Evolutionary conservation across 2,888 invertebrate genomes (phyloP).

Genomic region (Fissipunctia ypsillon): DNA sequence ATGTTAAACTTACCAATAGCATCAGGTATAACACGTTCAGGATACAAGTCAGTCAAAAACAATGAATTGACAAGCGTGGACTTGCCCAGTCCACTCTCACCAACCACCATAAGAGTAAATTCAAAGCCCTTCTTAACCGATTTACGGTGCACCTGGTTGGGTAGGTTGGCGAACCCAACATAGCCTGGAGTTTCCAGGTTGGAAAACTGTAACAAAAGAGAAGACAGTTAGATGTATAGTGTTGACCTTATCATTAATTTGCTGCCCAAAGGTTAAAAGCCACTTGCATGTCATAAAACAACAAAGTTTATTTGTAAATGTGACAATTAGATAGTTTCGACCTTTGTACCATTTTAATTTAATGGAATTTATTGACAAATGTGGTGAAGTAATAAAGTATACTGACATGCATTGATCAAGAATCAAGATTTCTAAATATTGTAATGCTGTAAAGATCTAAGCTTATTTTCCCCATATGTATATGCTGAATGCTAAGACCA

Average conservation of each 20-base stretch:
- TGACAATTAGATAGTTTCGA: not conserved
- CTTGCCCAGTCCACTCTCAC: constrained; percentile 97
- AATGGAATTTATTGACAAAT: not conserved
- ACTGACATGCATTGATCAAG: not conserved
- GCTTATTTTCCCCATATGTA: too few species aligned
- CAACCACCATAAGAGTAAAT: constrained; percentile 99
- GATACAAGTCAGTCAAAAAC: constrained; percentile 98
- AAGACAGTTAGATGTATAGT: not conserved
- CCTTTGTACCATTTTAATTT: not conserved
- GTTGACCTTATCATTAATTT: not conserved
- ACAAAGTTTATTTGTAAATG: not conserved
- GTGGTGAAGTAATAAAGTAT: not conserved
- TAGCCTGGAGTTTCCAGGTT: constrained; percentile 96
- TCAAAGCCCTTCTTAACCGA: constrained; percentile 99
- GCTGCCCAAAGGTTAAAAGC: not conserved
- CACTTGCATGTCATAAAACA: not conserved
- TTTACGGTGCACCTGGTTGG: constrained; percentile 99
- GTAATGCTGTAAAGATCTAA: not conserved
- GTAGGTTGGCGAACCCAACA: constrained; percentile 98
- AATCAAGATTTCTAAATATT: not conserved
- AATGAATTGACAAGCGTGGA: constrained; percentile 98
- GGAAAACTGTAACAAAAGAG: constrained; percentile 92
- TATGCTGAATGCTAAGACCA: too few species aligned
- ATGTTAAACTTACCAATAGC: constrained; percentile 92
- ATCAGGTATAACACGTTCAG: constrained; percentile 96